These are phyloP conservation scores for Oreortyx pictus DNA, from an alignment of 2,797 vertebrate species.

Conservation along the genomic window DNA sequence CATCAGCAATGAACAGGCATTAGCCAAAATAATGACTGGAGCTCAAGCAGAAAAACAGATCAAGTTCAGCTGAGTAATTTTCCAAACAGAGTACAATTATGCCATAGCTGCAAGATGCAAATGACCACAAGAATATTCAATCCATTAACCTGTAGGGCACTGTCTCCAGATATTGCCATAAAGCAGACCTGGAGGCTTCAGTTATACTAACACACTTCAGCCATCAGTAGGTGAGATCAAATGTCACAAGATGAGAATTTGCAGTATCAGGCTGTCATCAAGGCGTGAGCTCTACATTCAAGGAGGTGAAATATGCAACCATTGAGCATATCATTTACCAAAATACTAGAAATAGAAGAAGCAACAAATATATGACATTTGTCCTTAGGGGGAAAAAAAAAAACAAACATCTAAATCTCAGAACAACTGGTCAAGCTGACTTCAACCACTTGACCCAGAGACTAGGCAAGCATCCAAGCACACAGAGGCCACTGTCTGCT, in stretches of 20 bases:
- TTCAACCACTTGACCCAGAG: background rate
- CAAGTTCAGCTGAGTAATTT: background rate
- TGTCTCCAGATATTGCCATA: background rate
- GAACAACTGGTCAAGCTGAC: background rate
- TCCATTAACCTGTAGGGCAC: background rate
- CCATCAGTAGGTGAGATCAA: background rate
- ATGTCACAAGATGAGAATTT: background rate
- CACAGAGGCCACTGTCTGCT: background rate
- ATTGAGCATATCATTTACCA: background rate
- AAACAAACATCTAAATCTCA: background rate
- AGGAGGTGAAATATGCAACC: background rate
- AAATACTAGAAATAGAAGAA: background rate
- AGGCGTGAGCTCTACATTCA: fast-evolving
- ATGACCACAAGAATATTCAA: background rate
- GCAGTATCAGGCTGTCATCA: background rate
- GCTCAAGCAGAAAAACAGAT: background rate
- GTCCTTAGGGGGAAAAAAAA: background rate
- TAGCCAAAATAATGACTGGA: constrained; percentile 15
- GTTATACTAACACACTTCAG: background rate
- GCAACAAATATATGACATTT: background rate
- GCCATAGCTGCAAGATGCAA: background rate
- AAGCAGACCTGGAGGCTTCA: background rate
- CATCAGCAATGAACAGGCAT: background rate
- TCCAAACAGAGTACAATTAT: background rate
- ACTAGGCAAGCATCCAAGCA: background rate